Percentiles rank a stretch among this genome's conserved stretches.
Evolutionary conservation across 2,113 vertebrate species (phyloP).

Genomic region (Myrmophylax atrothorax): DNA sequence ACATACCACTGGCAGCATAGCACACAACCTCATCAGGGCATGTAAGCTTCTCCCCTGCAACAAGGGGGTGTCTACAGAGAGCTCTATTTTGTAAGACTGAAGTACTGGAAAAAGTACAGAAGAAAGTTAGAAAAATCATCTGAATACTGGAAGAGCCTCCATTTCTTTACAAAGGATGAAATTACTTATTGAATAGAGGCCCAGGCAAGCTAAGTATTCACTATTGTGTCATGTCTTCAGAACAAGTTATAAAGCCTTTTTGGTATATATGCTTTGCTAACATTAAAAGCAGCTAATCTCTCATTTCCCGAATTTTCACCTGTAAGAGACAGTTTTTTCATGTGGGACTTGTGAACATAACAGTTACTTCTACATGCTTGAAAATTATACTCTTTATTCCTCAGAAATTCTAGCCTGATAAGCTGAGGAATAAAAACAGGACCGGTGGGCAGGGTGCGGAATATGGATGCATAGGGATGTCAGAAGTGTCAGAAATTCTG

Average conservation of each 20-base stretch:
- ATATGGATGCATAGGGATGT: neutral
- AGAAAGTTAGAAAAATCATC: neutral
- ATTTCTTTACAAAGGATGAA: neutral
- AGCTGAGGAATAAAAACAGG: neutral
- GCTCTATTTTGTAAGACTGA: neutral
- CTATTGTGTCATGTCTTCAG: neutral
- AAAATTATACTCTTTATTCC: neutral
- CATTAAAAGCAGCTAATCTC: neutral
- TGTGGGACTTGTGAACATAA: neutral
- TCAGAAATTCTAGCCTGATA: neutral
- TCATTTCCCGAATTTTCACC: neutral
- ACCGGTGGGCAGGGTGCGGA: fast-evolving
- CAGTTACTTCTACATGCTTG: neutral
- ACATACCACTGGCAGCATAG: no score
- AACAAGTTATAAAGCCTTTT: neutral
- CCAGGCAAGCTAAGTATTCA: neutral
- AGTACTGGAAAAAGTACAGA: neutral
- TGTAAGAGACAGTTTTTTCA: neutral
- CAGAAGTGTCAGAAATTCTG: neutral
- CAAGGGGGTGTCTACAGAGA: no score
- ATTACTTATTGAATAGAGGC: neutral
- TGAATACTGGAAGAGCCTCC: neutral
- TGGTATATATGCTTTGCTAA: neutral
- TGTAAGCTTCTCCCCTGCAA: no score
- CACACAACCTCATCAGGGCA: no score